phyloP scores from a whole-genome alignment of 2,797 vertebrate genomes.

The Dromococcyx pavoninus region DNA sequence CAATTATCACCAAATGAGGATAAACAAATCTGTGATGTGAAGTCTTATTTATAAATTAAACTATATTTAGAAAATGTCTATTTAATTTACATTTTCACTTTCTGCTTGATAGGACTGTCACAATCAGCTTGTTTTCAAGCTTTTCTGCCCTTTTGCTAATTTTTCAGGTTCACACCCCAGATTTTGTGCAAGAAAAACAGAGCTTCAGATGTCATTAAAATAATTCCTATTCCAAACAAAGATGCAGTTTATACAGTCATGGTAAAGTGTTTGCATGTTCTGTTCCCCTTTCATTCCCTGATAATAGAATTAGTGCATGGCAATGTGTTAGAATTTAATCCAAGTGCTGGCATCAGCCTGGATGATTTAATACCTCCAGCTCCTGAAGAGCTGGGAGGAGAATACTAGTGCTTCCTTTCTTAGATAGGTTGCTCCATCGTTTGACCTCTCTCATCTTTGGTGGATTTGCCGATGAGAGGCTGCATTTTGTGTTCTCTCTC shows the following conservation, averaged over 20 bases:
- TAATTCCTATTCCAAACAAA: conserved; percentile 16
- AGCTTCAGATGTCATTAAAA: conserved; percentile 28
- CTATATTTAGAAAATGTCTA: conserved; percentile 61
- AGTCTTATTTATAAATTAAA: conserved; percentile 73
- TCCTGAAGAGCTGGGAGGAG: background rate
- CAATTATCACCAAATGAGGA: conserved; percentile 80
- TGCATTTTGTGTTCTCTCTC: background rate
- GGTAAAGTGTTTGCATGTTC: background rate
- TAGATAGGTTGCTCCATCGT: background rate
- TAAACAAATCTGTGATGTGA: conserved; percentile 77
- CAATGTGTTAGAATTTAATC: background rate
- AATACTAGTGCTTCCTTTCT: background rate
- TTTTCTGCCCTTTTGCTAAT: conserved; percentile 16
- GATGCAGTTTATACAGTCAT: background rate
- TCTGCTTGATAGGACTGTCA: conserved; percentile 8
- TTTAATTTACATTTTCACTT: conserved; percentile 52
- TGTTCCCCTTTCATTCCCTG: background rate
- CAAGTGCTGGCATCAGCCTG: background rate
- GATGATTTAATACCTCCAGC: background rate
- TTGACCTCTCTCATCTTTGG: background rate
- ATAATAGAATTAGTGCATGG: background rate
- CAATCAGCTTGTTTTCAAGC: conserved; percentile 28
- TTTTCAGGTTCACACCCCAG: conserved; percentile 27
- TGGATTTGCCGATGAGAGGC: background rate
- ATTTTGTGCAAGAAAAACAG: background rate